These are phyloP conservation scores for Megalopta genalis DNA, from an alignment of 1,140 invertebrate genomes.

Conservation along the genomic window DNA sequence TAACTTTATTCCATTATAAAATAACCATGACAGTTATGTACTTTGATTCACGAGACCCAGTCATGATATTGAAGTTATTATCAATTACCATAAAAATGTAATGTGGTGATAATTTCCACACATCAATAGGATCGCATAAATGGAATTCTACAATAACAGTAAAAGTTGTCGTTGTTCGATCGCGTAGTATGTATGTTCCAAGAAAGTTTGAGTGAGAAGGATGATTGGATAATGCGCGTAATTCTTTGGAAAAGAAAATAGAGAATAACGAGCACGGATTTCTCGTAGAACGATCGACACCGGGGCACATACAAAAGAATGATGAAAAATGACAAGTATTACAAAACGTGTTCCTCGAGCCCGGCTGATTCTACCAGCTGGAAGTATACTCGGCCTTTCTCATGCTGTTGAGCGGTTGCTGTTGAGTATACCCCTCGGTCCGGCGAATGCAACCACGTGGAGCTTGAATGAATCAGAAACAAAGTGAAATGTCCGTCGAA, in stretches of 20 bases:
- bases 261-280: background rate
- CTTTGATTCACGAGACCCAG: too few relatives aligned
- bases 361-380: slow-evolving; percentile 78
- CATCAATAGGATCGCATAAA: too few relatives aligned
- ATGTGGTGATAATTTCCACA: too few relatives aligned
- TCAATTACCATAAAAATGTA: too few relatives aligned
- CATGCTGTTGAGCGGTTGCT: slow-evolving; percentile 80
- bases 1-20: too few relatives aligned
- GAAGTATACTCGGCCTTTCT: slow-evolving; percentile 80
- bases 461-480: slow-evolving; percentile 74
- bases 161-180: too few relatives aligned
- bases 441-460: slow-evolving; percentile 76
- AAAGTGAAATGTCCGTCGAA: slow-evolving; percentile 51
- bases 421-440: slow-evolving; percentile 79
- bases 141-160: too few relatives aligned
- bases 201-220: slow-evolving; percentile 56
- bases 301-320: slow-evolving; percentile 22
- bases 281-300: background rate
- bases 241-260: slow-evolving; percentile 18
- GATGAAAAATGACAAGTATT: slow-evolving; percentile 21
- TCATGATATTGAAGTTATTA: too few relatives aligned
- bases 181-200: slow-evolving; percentile 1
- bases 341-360: slow-evolving; percentile 60
- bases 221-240: slow-evolving; percentile 30
- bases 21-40: too few relatives aligned